phyloP scores from a whole-genome alignment of 2,888 invertebrate species.

The Idaea dimidiata region DNA sequence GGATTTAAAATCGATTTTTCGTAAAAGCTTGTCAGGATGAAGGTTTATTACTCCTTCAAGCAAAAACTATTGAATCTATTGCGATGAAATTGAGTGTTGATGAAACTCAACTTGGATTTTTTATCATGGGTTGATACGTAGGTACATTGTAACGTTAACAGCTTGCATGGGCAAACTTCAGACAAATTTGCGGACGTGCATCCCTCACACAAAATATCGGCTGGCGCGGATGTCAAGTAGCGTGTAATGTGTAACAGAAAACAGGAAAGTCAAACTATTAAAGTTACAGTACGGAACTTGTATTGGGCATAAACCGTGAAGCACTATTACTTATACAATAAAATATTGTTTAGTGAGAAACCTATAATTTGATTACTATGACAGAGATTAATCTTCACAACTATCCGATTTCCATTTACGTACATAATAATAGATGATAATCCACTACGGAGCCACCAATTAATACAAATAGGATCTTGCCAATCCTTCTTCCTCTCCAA shows the following conservation, averaged over 20 bases:
- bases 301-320: neutral
- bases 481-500: slow-evolving; percentile 2
- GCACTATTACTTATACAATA: neutral
- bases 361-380: neutral
- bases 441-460: neutral
- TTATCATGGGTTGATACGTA: too few species aligned
- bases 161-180: too few species aligned
- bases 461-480: neutral
- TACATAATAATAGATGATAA: neutral
- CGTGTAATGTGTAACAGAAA: neutral
- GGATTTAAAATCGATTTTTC: too few species aligned
- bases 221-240: too few species aligned
- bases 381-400: neutral
- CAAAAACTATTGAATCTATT: too few species aligned
- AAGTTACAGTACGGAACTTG: neutral
- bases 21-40: too few species aligned
- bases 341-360: neutral
- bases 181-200: too few species aligned
- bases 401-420: neutral
- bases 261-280: neutral
- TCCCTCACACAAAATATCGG: too few species aligned
- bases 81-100: too few species aligned
- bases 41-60: too few species aligned
- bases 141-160: too few species aligned
- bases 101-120: too few species aligned